Base-by-base conservation (phyloP, 2,113 vertebrate genomes). In the Elgaria multicarinata region DNA sequence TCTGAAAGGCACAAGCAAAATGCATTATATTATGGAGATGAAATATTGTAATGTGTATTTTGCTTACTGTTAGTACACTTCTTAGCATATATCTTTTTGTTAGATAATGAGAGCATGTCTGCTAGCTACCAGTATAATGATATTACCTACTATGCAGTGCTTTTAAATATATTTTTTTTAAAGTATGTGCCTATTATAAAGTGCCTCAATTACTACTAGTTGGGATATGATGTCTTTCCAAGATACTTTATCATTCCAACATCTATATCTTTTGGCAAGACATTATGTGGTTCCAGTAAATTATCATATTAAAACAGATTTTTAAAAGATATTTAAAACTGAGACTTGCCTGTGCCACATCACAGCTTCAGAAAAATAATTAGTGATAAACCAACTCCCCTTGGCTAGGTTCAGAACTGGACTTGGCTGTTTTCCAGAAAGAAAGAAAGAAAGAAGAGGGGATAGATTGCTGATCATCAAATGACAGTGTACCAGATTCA, bases 141-240 rank as follows among this genome's bases (percentile, higher is more conserved):
- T 86, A 75, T 86, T 86, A 10, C 50, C 71, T 26, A 24, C 50
- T 53, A 53, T 28, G 71, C 4, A 31, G 24, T 58, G 33, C 72
- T 76, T 86, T 76, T 75, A 31, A 14, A 31, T 62, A 31, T 62
- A 24, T 72, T 85, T 72, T 50, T 6, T 12, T 44, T 20, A 16
- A 86, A 62, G 36, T 58, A 86, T 76, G 53, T 44, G 46, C 72
- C 58, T 86, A 7, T 86, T 53, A 76, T 74, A 86, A 76, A 62
- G 16, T 42, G 39, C 14, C 20, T 86, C 36, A 53, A 58, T 62
- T 86, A 72, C 20, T 85, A 9, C 12, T 85, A 39, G 31, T 13
- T 53, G 44, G 71, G 16, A 39, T 62, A 44, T 55, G 46, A 74
- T 86, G 36, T 62, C 39, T 62, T 86, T 42, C 58, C 28, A 77